Percentiles rank a stretch among this genome's conserved stretches.
These are phyloP conservation scores for Varanus salvator DNA, from an alignment of 2,113 vertebrate species.

Conservation along the genomic window DNA sequence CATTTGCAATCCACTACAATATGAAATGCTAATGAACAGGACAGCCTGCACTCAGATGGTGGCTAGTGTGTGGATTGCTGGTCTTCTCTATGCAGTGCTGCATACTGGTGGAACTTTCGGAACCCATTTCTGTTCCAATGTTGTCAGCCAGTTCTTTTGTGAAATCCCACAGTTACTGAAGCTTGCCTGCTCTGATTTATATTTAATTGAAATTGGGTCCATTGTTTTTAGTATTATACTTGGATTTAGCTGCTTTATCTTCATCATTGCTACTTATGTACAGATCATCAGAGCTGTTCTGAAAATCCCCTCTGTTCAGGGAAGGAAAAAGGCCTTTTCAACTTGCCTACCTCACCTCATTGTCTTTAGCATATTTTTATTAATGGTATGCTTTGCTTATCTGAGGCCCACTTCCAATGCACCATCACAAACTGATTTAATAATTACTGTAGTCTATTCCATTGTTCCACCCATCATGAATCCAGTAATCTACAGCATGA, in stretches of 20 bases:
- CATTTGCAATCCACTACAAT: constrained; percentile 6
- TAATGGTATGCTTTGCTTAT: neutral
- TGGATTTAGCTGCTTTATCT: neutral
- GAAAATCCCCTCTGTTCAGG: constrained; percentile 1
- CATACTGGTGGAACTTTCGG: neutral
- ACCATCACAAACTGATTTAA: neutral
- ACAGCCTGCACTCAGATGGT: neutral
- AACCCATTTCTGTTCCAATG: neutral
- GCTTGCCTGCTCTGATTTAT: neutral
- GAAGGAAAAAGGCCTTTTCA: too few species aligned
- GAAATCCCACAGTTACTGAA: neutral
- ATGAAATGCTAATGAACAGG: neutral
- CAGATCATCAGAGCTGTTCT: neutral
- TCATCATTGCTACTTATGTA: neutral
- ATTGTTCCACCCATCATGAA: neutral
- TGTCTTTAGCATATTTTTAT: neutral
- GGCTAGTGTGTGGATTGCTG: neutral
- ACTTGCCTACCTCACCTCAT: too few species aligned
- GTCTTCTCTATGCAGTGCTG: neutral
- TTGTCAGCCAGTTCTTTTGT: too few species aligned
- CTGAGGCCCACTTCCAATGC: too few species aligned
- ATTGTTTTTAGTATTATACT: neutral
- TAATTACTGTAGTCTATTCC: neutral
- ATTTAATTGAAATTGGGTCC: neutral
- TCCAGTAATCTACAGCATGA: neutral